phyloP scores from a whole-genome alignment of 2,113 vertebrate genomes.

The Prinia subflava region DNA sequence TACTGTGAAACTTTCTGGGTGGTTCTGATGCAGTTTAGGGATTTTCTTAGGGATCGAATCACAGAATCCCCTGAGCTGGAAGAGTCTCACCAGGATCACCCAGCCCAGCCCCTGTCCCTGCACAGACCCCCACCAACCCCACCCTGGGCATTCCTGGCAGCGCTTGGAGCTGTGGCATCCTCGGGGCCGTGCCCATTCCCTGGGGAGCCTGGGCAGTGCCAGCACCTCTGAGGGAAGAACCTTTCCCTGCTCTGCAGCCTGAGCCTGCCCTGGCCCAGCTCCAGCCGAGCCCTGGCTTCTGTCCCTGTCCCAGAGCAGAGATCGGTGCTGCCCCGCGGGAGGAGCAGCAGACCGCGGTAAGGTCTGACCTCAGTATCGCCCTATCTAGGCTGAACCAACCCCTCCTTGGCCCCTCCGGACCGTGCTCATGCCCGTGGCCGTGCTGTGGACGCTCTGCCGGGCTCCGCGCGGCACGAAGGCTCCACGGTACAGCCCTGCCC shows the following conservation, averaged over 20 bases:
- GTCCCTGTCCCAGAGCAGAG: background rate
- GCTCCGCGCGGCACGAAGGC: no score
- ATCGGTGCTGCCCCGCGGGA: fast-evolving
- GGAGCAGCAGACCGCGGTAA: background rate
- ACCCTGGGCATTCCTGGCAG: background rate
- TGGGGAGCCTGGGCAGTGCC: background rate
- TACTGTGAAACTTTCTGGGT: background rate
- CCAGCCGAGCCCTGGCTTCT: background rate
- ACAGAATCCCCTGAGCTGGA: background rate
- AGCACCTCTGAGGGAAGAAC: background rate
- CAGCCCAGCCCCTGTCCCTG: fast-evolving
- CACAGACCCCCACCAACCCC: background rate
- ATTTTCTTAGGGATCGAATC: background rate
- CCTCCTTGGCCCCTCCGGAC: background rate
- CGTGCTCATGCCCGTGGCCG: background rate
- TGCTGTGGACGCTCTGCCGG: background rate
- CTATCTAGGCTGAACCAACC: background rate
- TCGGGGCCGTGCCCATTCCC: background rate
- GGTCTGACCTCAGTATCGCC: background rate
- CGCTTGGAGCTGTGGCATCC: background rate
- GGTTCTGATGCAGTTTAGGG: background rate
- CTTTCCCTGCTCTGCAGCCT: background rate
- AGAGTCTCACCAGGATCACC: fast-evolving
- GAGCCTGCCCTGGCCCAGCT: background rate
- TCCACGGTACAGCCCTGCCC: fast-evolving